Percentiles rank a stretch among this genome's conserved stretches.
Conservation (phyloP, 2,888 invertebrate genomes). For the Drosophila phalerata region DNA sequence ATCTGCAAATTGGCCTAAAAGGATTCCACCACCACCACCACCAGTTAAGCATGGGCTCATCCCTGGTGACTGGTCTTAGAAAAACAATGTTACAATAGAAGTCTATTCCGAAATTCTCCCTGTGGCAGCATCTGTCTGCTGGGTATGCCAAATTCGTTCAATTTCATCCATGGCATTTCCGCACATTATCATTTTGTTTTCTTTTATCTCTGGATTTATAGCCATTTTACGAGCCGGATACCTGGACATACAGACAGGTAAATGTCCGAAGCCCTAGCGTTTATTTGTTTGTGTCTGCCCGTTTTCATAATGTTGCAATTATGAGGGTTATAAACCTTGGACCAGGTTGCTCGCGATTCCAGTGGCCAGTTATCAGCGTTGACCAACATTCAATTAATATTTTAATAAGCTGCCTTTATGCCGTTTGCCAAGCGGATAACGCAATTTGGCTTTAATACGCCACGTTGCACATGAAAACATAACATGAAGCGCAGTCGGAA, state of each 20-base stretch:
- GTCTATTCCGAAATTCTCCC: conserved; percentile 22
- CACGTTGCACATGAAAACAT: conserved; percentile 61
- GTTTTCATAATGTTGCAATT: conserved; percentile 71
- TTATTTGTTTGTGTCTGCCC: conserved; percentile 58
- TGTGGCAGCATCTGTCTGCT: conserved; percentile 6
- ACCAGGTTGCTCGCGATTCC: conserved; percentile 39
- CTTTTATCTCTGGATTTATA: conserved; percentile 57
- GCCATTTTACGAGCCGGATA: conserved; percentile 65
- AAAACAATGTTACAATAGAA: neutral
- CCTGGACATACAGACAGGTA: conserved; percentile 21
- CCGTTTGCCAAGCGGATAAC: conserved; percentile 73
- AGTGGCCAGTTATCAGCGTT: conserved; percentile 53
- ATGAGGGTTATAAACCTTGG: conserved; percentile 71
- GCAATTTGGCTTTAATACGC: conserved; percentile 74
- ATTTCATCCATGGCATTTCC: conserved; percentile 21
- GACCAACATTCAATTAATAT: conserved; percentile 79
- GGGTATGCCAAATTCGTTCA: conserved; percentile 48
- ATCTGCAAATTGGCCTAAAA: conserved; percentile 52
- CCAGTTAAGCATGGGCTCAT: conserved; percentile 5
- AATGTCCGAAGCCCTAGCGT: conserved; percentile 16
- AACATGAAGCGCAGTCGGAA: conserved; percentile 34
- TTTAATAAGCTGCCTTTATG: conserved; percentile 79
- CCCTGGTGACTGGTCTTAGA: conserved; percentile 4
- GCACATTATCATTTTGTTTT: conserved; percentile 43
- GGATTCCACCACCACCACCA: neutral